These are phyloP conservation scores for Acanthisitta chloris DNA, from an alignment of 2,113 vertebrate species.

Conservation along the genomic window DNA sequence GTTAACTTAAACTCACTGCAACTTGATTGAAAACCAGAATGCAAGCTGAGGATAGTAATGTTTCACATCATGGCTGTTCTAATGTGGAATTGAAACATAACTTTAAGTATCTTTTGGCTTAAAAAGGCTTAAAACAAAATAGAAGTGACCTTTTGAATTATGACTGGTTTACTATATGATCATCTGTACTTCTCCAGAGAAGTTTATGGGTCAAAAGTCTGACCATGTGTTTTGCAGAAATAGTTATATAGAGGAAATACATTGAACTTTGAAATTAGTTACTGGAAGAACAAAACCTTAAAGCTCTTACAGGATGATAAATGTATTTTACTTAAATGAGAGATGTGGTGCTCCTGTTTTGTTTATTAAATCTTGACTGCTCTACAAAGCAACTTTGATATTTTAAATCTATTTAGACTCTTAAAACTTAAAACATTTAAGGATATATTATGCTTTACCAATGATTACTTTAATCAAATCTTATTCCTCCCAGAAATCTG, in stretches of 20 bases:
- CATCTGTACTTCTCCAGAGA: not conserved
- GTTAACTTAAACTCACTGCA: not conserved
- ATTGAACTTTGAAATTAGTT: not conserved
- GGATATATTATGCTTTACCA: not conserved
- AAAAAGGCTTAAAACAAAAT: not conserved
- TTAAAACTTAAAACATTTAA: not conserved
- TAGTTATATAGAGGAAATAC: not conserved
- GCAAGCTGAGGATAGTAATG: not conserved
- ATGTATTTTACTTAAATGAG: not conserved
- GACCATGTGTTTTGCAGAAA: not conserved
- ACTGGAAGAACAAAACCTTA: not conserved
- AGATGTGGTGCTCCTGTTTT: not conserved
- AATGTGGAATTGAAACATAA: not conserved
- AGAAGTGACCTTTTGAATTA: not conserved
- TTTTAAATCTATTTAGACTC: not conserved
- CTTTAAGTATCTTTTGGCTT: not conserved
- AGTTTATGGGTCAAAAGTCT: not conserved
- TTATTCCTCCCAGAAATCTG: not conserved
- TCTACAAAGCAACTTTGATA: not conserved
- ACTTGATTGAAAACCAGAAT: not conserved
- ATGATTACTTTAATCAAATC: constrained; percentile 22
- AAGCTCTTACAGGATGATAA: not conserved
- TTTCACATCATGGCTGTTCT: not conserved
- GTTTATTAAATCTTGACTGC: not conserved
- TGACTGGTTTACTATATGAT: not conserved